These are phyloP conservation scores for Gallirallus australis DNA, from an alignment of 2,797 vertebrate species.

Conservation along the genomic window DNA sequence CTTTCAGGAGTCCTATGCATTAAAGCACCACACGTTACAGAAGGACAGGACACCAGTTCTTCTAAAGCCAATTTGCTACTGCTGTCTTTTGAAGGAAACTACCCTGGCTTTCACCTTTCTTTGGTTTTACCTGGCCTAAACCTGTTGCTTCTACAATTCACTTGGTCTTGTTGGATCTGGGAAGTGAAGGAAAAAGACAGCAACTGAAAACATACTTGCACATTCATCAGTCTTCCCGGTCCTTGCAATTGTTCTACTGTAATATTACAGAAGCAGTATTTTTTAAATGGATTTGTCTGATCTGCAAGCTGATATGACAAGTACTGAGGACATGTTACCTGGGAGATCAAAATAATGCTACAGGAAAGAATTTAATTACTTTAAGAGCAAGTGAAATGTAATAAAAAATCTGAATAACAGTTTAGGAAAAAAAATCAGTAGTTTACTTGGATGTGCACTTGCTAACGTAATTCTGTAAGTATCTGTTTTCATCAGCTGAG, in stretches of 20 bases:
- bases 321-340: not conserved
- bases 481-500: constrained; percentile 20
- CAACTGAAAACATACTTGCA: not conserved
- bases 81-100: not conserved
- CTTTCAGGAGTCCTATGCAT: not conserved
- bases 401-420: not conserved
- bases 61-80: not conserved
- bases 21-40: not conserved
- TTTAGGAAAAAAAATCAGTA: not conserved
- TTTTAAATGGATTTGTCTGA: not conserved
- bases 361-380: constrained; percentile 11
- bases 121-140: constrained; percentile 26
- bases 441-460: not conserved
- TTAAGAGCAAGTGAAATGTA: constrained; percentile 9
- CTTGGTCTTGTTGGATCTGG: not conserved
- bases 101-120: constrained; percentile 6
- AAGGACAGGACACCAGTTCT: not conserved
- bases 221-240: not conserved
- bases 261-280: not conserved
- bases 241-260: not conserved
- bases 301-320: constrained; percentile 16
- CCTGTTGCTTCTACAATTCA: constrained; percentile 32
- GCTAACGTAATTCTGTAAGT: not conserved
- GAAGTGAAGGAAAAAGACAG: constrained; percentile 13
- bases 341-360: not conserved